These are phyloP conservation scores for Platyrinchus mystaceus DNA, from an alignment of 2,797 vertebrate genomes.

Conservation along the genomic window DNA sequence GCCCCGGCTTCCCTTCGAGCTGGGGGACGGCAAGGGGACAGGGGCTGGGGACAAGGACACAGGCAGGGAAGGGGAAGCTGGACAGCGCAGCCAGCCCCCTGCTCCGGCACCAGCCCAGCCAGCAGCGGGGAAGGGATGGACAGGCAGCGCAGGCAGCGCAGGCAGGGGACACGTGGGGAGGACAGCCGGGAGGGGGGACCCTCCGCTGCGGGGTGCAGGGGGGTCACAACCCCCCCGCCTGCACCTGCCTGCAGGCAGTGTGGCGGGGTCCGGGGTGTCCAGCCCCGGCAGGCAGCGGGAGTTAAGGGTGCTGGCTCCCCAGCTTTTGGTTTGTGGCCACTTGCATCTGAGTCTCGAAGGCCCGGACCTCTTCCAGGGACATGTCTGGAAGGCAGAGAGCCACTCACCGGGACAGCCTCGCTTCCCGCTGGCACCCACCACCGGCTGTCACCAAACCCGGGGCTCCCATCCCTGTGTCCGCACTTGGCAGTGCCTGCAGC, in stretches of 20 bases:
- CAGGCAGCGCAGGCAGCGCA: neutral
- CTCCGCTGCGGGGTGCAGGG: neutral
- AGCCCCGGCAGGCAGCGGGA: neutral
- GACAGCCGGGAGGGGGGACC: neutral
- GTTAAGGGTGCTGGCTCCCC: conserved; percentile 45
- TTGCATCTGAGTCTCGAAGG: conserved; percentile 71
- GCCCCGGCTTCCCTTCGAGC: neutral
- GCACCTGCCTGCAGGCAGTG: neutral
- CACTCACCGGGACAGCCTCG: neutral
- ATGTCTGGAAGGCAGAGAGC: conserved; percentile 71
- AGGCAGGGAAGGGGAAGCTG: neutral
- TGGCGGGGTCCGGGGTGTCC: neutral
- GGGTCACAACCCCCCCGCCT: neutral
- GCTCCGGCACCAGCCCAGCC: neutral
- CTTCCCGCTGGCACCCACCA: neutral
- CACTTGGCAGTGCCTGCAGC: neutral
- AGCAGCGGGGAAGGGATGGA: neutral
- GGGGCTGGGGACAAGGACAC: neutral
- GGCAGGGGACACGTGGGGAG: neutral
- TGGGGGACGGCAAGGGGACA: neutral
- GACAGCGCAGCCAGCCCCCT: neutral
- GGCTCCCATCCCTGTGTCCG: accelerated
- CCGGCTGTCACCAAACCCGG: neutral
- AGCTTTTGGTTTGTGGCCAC: conserved; percentile 72
- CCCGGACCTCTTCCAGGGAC: conserved; percentile 68